Conservation (phyloP, 2,888 invertebrate species). For the Nasonia oneida region DNA sequence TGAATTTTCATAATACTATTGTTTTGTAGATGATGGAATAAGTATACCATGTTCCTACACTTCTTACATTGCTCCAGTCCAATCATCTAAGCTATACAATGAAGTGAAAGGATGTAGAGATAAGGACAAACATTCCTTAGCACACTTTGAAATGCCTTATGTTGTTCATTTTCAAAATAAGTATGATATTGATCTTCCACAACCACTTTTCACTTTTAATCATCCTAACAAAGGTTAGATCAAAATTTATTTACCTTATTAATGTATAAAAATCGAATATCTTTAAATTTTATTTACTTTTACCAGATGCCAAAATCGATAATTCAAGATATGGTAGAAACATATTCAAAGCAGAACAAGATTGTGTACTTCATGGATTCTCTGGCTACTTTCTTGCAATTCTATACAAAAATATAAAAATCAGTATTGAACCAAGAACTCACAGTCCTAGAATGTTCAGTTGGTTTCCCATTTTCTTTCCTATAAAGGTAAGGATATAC, state of each 20-base stretch:
- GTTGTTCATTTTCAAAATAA: constrained; percentile 95
- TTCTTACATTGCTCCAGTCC: constrained; percentile 95
- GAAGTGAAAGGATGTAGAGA: constrained; percentile 83
- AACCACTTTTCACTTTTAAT: constrained; percentile 91
- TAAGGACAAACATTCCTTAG: constrained; percentile 80
- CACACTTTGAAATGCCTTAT: constrained; percentile 90
- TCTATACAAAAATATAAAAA: constrained; percentile 89
- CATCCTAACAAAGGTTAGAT: constrained; percentile 90
- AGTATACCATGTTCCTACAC: constrained; percentile 95
- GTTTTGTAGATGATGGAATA: constrained; percentile 87
- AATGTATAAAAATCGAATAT: constrained; percentile 7
- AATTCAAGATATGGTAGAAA: constrained; percentile 88
- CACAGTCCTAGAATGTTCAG: constrained; percentile 96
- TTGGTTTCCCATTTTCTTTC: constrained; percentile 99
- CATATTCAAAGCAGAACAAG: constrained; percentile 86
- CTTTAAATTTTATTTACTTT: constrained; percentile 31
- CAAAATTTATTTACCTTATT: constrained; percentile 8
- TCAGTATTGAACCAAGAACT: constrained; percentile 94
- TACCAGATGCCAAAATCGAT: constrained; percentile 80
- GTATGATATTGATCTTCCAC: constrained; percentile 87
- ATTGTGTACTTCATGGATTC: constrained; percentile 94
- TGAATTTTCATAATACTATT: background rate
- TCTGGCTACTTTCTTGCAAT: constrained; percentile 96
- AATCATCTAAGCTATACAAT: constrained; percentile 92
- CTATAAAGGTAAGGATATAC: constrained; percentile 85